A percentile compares a stretch with the other conserved stretches of the same genome.
Evolutionary conservation across 2,888 invertebrate species (phyloP).

Genomic region (Idaea biselata): DNA sequence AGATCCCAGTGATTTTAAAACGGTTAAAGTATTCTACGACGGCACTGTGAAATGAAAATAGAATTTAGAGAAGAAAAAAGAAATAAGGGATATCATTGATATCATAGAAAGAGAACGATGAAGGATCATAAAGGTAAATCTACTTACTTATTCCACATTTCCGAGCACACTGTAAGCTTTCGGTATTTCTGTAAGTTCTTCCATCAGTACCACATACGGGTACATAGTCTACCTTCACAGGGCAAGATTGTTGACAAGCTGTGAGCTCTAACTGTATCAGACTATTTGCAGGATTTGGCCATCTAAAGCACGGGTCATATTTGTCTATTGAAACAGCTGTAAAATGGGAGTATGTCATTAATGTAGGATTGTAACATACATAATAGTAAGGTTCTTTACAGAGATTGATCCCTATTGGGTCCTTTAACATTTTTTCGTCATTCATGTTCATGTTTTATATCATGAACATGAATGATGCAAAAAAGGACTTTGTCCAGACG

Average conservation of each 20-base stretch:
- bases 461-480: no score
- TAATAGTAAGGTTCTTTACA: background rate
- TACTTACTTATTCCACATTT: conserved; percentile 10
- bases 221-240: background rate
- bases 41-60: background rate
- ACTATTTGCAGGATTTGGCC: background rate
- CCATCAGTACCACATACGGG: conserved; percentile 9
- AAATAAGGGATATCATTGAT: background rate
- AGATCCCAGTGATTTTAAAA: background rate
- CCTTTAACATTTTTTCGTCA: no score
- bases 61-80: background rate
- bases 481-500: no score
- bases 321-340: background rate
- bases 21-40: background rate
- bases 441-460: no score
- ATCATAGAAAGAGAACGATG: background rate
- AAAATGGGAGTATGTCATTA: background rate
- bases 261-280: background rate
- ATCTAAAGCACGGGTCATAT: background rate
- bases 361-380: background rate
- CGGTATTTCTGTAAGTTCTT: conserved; percentile 7
- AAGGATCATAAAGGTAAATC: background rate
- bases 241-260: background rate
- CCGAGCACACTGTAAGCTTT: conserved; percentile 4
- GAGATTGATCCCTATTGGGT: background rate